Base-by-base conservation (phyloP, 2,113 vertebrate genomes). In the Tyrannus savana region DNA sequence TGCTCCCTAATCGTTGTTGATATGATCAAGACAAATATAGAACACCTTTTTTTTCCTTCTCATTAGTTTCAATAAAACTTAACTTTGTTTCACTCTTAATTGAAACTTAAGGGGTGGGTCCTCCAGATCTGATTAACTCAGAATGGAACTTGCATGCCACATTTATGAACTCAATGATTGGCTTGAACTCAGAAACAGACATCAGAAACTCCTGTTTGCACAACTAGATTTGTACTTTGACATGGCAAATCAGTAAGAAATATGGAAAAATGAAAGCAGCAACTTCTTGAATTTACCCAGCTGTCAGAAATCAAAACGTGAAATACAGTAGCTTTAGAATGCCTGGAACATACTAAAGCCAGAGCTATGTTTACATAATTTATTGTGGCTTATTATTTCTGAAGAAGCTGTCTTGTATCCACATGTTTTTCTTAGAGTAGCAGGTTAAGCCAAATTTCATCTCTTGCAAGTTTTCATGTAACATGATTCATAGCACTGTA, bases 41-140 rank as follows among this genome's bases (percentile, higher is more conserved):
- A 58, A 5, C 3, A 8, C 6, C 8, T 5, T 28, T 71, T 19
- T 19, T 31, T 9, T 6, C 2, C 1, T 59, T 59, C 9, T 28
- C 9, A 5, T 42, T 67, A 18, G 24, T 84, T 95, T 80, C 46
- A 78, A 0, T 81, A 37, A 67, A 87, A 12, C 6, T 83, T 79
- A 82, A 73, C 28, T 4, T 67, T 41, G 2, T 85, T 91, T 56
- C 33, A 33, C 8, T 50, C 14, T 60, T 56, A 60, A 59, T 67
- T 62, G 18, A 85, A 84, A 78, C 53, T 9, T 24, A 39, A 15
- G 12, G 2, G 3, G 3, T 78, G 50, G 19, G 62, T 82, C 31
- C 8, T 73, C 6, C 19, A 37, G 25, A 3, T 66, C 10, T 37
- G 3, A 21, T 85, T 69, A 72, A 66, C 19, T 50, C 14, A 19